A percentile compares a stretch with the other conserved stretches of the same genome.
Evolutionary conservation across 1,140 invertebrate genomes (phyloP).

Genomic region (Bombus polaris): DNA sequence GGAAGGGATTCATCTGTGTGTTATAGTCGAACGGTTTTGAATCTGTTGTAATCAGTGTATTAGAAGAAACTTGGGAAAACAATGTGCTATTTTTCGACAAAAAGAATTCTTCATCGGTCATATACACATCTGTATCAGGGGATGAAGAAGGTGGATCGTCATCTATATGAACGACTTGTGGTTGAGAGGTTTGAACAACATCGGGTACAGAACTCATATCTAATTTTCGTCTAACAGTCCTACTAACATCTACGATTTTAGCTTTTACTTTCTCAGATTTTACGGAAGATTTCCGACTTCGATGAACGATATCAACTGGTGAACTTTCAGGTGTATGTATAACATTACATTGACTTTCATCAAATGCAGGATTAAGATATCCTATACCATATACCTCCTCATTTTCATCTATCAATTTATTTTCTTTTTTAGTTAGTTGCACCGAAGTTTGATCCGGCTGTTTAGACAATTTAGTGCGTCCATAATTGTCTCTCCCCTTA

Average conservation of each 20-base stretch:
- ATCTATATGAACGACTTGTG: constrained; percentile 56
- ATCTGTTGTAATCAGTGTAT: constrained; percentile 77
- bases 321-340: constrained; percentile 67
- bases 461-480: constrained; percentile 58
- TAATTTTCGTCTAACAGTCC: constrained; percentile 74
- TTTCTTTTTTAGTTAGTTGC: constrained; percentile 62
- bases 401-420: constrained; percentile 66
- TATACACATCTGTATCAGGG: constrained; percentile 47
- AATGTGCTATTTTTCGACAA: constrained; percentile 87
- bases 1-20: constrained; percentile 76
- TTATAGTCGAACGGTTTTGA: constrained; percentile 59
- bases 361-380: constrained; percentile 80
- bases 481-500: constrained; percentile 78
- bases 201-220: constrained; percentile 76
- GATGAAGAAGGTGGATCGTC: constrained; percentile 60
- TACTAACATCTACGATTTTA: constrained; percentile 72
- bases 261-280: constrained; percentile 68
- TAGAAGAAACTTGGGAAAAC: constrained; percentile 87
- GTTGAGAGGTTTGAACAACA: constrained; percentile 76
- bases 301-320: constrained; percentile 65
- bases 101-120: constrained; percentile 81
- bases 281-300: constrained; percentile 71
- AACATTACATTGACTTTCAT: constrained; percentile 70
- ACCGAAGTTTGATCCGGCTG: constrained; percentile 57
- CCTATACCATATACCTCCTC: constrained; percentile 75